Evolutionary conservation across 2,113 vertebrate genomes (phyloP).

Genomic region (Neomonachus schauinslandi): DNA sequence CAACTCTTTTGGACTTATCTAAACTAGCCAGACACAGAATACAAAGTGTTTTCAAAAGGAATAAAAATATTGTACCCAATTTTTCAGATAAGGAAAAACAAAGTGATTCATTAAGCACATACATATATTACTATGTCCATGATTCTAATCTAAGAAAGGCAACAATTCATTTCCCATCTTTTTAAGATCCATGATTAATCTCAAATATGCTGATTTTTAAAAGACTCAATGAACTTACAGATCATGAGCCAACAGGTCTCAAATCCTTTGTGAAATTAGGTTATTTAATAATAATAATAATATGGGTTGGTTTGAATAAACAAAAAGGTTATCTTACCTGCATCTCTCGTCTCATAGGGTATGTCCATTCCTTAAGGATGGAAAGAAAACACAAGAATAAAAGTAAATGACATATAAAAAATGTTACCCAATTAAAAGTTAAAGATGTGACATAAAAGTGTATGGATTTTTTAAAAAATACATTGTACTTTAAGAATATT

Average conservation of each 20-base stretch:
- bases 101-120: background rate
- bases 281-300: slow-evolving; percentile 47
- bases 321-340: slow-evolving; percentile 89
- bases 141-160: slow-evolving; percentile 8
- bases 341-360: slow-evolving; percentile 99
- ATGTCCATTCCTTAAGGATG: slow-evolving; percentile 95
- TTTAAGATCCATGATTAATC: slow-evolving; percentile 9
- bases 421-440: background rate
- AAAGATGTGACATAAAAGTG: background rate
- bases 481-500: background rate
- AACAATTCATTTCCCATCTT: slow-evolving; percentile 29
- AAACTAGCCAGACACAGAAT: background rate
- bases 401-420: slow-evolving; percentile 57
- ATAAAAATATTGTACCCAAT: background rate
- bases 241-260: background rate
- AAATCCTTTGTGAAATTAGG: slow-evolving; percentile 40
- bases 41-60: slow-evolving; percentile 11
- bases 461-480: background rate
- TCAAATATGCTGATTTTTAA: slow-evolving; percentile 39
- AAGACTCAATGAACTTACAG: slow-evolving; percentile 1
- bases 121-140: background rate
- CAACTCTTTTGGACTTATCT: background rate
- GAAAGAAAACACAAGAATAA: slow-evolving; percentile 32
- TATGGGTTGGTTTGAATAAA: slow-evolving; percentile 28
- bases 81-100: slow-evolving; percentile 26